Conservation (phyloP, 2,113 vertebrate genomes). For the Odobenus rosmarus region DNA sequence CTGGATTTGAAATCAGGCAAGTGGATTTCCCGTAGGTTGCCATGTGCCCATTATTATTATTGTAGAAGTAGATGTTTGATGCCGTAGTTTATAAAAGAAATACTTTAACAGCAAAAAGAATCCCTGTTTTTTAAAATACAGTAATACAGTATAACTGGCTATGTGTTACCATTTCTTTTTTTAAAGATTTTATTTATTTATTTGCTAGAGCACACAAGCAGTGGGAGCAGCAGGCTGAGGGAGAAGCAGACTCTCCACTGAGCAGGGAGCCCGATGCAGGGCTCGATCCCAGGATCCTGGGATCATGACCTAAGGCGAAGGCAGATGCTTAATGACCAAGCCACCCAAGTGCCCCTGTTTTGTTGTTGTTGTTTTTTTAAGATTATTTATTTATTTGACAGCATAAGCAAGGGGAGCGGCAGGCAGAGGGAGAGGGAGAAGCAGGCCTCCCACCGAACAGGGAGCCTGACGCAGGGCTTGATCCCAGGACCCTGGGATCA, state of each 20-base stretch:
- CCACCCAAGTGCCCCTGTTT: too few species aligned
- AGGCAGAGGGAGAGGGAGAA: not conserved
- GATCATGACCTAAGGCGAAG: too few species aligned
- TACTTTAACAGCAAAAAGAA: conserved; percentile 10
- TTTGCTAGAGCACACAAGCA: too few species aligned
- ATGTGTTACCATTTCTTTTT: not conserved
- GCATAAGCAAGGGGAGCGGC: not conserved
- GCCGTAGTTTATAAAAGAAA: not conserved
- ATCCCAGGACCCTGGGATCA: not conserved
- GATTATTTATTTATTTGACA: not conserved
- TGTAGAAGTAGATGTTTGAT: conserved; percentile 1
- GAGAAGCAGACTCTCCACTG: too few species aligned
- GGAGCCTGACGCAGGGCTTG: not conserved
- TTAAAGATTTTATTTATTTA: too few species aligned
- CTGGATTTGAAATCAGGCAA: conserved; percentile 22
- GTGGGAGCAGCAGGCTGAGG: too few species aligned
- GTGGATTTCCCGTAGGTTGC: not conserved
- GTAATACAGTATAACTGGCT: not conserved
- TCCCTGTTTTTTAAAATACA: not conserved
- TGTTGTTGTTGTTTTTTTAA: not conserved
- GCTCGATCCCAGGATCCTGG: too few species aligned
- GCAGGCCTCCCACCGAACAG: not conserved
- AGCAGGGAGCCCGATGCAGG: too few species aligned
- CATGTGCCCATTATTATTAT: not conserved
- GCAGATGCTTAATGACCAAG: too few species aligned